phyloP scores from a whole-genome alignment of 1,140 invertebrate genomes.

The Drosophila takahashii region DNA sequence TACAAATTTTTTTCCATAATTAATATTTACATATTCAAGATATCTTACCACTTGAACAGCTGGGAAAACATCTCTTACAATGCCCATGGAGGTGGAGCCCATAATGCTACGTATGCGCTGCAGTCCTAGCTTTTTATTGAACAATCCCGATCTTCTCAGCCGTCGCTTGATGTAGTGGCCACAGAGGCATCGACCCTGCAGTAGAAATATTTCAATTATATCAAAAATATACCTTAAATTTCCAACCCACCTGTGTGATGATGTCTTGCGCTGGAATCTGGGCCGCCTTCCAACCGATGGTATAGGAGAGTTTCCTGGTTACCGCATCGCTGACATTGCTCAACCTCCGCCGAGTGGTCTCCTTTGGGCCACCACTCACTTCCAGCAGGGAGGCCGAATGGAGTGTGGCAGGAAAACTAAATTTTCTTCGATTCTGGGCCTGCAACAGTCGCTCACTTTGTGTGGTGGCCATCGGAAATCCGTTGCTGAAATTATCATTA shows the following conservation, averaged over 20 bases:
- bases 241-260: constrained; percentile 84
- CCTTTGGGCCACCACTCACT: constrained; percentile 60
- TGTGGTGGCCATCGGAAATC: constrained; percentile 67
- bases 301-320: constrained; percentile 89
- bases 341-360: constrained; percentile 86
- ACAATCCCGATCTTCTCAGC: constrained; percentile 88
- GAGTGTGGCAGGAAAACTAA: constrained; percentile 86
- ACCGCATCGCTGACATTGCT: constrained; percentile 90
- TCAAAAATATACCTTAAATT: not conserved
- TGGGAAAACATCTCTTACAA: constrained; percentile 87
- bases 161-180: constrained; percentile 88
- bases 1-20: not conserved
- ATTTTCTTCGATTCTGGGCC: constrained; percentile 85
- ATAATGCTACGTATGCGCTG: constrained; percentile 88
- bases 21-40: not conserved
- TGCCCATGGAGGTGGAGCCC: constrained; percentile 85
- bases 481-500: constrained; percentile 74
- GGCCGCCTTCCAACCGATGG: constrained; percentile 88
- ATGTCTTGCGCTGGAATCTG: constrained; percentile 86
- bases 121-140: constrained; percentile 89
- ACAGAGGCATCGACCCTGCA: constrained; percentile 87
- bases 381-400: constrained; percentile 83
- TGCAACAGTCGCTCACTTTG: constrained; percentile 67
- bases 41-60: constrained; percentile 82
- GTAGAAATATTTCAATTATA: not conserved